Conservation (phyloP, 2,797 vertebrate species). For the Glossophaga mutica region DNA sequence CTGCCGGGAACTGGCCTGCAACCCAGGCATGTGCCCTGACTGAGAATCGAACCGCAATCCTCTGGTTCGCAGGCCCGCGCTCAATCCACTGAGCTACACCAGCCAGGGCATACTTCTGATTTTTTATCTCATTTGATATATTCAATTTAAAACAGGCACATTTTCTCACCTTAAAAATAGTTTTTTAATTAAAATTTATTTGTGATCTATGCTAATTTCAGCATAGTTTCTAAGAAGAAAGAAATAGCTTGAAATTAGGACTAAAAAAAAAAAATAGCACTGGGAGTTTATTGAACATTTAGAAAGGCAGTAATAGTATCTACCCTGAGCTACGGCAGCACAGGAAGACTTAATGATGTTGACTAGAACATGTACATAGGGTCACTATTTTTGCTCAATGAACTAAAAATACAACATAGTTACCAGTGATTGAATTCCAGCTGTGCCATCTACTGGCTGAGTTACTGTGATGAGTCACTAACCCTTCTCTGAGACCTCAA, state of each 20-base stretch:
- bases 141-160: background rate
- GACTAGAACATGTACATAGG: background rate
- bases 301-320: background rate
- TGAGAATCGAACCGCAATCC: too few relatives aligned
- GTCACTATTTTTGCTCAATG: background rate
- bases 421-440: background rate
- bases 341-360: background rate
- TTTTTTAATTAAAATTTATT: background rate
- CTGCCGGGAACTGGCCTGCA: too few relatives aligned
- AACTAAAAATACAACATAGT: background rate
- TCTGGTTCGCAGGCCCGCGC: too few relatives aligned
- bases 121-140: constrained; percentile 26
- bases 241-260: constrained; percentile 2
- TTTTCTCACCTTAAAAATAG: constrained; percentile 11
- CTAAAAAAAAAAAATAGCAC: background rate
- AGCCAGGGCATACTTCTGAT: background rate
- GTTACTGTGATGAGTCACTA: background rate
- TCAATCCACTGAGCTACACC: too few relatives aligned
- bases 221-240: constrained; percentile 18
- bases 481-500: background rate
- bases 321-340: background rate
- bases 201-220: background rate
- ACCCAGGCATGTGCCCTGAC: too few relatives aligned
- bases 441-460: background rate
- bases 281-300: background rate